Evolutionary conservation across 2,888 invertebrate genomes (phyloP).

Genomic region (Clostera curtula): DNA sequence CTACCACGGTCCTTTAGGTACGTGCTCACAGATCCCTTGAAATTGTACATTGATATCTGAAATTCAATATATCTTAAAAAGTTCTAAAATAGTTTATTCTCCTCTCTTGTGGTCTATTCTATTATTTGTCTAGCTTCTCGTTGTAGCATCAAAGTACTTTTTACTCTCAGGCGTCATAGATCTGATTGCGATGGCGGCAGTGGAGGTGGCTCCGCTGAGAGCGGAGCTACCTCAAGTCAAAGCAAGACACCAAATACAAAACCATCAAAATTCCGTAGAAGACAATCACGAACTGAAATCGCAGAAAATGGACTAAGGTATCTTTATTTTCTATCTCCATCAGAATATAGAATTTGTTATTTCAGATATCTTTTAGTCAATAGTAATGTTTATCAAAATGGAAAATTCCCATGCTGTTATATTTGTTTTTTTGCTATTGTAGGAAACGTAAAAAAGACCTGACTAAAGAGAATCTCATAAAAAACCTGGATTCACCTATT

Average conservation of each 20-base stretch:
- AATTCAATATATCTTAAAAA: too few relatives aligned
- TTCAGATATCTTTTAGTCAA: background rate
- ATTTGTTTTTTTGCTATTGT: conserved; percentile 18
- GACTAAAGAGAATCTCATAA: conserved; percentile 47
- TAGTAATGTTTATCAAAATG: too few relatives aligned
- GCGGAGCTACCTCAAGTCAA: conserved; percentile 62
- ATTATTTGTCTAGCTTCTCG: too few relatives aligned
- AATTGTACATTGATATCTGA: too few relatives aligned
- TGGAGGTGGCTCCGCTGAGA: conserved; percentile 60
- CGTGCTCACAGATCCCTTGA: too few relatives aligned
- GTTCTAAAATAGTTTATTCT: too few relatives aligned
- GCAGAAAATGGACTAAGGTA: conserved; percentile 54
- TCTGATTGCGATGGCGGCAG: conserved; percentile 63
- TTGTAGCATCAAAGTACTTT: background rate
- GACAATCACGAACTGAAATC: conserved; percentile 51
- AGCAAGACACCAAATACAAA: conserved; percentile 51
- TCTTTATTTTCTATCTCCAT: background rate
- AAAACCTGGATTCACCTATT: conserved; percentile 38
- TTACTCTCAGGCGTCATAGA: conserved; percentile 36
- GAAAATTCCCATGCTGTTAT: too few relatives aligned
- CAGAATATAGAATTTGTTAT: conserved; percentile 1
- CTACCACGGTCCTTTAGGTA: conserved; percentile 61
- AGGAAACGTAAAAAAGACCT: conserved; percentile 64
- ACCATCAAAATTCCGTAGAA: conserved; percentile 51
- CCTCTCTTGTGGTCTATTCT: too few relatives aligned